Percentiles rank a stretch among this genome's conserved stretches.
Conservation (phyloP, 2,797 vertebrate genomes). For the Paramormyrops hopkinsi region DNA sequence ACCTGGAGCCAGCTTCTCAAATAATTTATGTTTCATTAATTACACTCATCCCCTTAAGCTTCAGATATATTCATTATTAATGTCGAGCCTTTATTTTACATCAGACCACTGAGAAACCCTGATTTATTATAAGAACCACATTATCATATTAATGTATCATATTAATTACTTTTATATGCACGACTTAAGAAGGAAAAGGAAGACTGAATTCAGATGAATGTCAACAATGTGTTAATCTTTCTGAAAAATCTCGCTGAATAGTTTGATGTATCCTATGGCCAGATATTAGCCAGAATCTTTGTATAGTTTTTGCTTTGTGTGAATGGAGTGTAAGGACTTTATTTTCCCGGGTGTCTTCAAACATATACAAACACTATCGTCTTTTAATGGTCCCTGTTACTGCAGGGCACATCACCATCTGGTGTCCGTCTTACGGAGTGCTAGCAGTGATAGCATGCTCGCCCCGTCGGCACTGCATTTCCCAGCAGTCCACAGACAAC, state of each 20-base stretch:
- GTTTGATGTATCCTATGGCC: background rate
- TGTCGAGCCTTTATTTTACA: background rate
- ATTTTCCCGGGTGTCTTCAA: background rate
- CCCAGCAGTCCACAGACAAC: background rate
- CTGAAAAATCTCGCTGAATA: background rate
- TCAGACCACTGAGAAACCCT: background rate
- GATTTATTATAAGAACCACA: background rate
- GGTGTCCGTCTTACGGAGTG: background rate
- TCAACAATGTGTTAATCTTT: background rate
- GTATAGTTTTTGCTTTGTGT: background rate
- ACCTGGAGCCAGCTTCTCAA: background rate
- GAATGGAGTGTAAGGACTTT: background rate
- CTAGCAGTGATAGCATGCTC: background rate
- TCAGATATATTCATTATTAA: slow-evolving; percentile 6
- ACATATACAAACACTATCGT: background rate
- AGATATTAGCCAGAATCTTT: background rate
- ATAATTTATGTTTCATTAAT: slow-evolving; percentile 3
- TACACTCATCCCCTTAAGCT: slow-evolving; percentile 1
- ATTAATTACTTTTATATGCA: slow-evolving; percentile 2
- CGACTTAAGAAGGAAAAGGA: background rate
- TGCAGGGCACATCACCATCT: background rate
- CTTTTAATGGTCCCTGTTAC: background rate
- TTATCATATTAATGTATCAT: slow-evolving; percentile 4
- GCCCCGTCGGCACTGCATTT: background rate
- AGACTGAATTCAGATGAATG: background rate